phyloP scores from a whole-genome alignment of 2,113 vertebrate genomes.

The Pangasianodon gigas region DNA sequence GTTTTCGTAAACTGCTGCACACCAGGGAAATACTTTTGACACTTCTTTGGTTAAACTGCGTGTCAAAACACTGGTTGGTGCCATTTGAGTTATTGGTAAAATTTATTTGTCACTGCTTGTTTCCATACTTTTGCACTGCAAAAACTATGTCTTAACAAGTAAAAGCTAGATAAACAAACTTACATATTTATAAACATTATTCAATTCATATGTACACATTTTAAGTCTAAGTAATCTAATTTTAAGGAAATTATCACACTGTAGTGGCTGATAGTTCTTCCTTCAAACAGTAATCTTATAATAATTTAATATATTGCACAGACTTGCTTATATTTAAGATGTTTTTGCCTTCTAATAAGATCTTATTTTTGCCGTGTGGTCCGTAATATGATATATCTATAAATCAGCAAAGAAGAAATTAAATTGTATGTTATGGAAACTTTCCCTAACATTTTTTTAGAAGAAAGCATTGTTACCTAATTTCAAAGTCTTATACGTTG shows the following conservation, averaged over 20 bases:
- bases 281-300: not conserved
- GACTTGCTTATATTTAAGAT: not conserved
- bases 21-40: not conserved
- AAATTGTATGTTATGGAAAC: no score
- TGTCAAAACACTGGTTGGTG: no score
- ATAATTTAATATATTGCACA: not conserved
- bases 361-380: not conserved
- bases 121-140: not conserved
- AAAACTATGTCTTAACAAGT: not conserved
- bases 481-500: not conserved
- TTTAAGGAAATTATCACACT: not conserved
- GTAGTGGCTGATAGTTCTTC: not conserved
- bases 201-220: not conserved
- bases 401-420: no score
- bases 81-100: not conserved
- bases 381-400: no score
- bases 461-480: not conserved
- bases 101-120: not conserved
- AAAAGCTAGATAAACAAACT: not conserved
- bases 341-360: not conserved
- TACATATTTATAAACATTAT: not conserved
- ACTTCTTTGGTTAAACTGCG: not conserved
- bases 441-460: no score
- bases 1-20: not conserved
- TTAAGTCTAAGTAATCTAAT: not conserved